A percentile compares a stretch with the other conserved stretches of the same genome.
These are phyloP conservation scores for Chlorocebus sabaeus DNA, from an alignment of 2,113 vertebrate species.

Conservation along the genomic window DNA sequence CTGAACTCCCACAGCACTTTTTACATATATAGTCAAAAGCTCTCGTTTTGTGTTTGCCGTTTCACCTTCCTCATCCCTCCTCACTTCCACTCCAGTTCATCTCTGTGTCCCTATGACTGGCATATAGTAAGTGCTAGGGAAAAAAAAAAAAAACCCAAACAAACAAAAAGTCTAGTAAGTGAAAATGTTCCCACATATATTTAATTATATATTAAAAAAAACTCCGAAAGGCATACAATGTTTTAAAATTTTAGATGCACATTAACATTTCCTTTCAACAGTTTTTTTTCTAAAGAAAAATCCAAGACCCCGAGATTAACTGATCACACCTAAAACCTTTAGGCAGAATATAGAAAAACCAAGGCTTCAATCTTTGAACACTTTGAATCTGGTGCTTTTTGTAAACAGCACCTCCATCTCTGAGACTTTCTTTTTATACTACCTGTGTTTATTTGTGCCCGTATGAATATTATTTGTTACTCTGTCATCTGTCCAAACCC, in stretches of 20 bases:
- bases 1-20: background rate
- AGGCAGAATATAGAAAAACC: background rate
- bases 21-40: background rate
- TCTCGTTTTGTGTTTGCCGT: background rate
- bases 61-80: background rate
- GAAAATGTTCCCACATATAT: background rate
- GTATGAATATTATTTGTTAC: background rate
- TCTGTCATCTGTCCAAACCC: background rate
- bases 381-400: background rate
- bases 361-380: background rate
- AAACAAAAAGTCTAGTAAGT: background rate
- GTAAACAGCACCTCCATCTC: background rate
- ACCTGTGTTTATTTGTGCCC: background rate
- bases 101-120: background rate
- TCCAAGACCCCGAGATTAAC: background rate
- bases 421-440: background rate
- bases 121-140: background rate
- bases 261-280: background rate
- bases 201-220: background rate
- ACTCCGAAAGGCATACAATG: background rate
- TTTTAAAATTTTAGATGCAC: background rate
- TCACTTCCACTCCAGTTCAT: background rate
- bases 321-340: background rate
- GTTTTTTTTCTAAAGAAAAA: background rate
- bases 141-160: fast-evolving